Base-by-base conservation (phyloP, 2,797 vertebrate species). In the Taenioides sp. region DNA sequence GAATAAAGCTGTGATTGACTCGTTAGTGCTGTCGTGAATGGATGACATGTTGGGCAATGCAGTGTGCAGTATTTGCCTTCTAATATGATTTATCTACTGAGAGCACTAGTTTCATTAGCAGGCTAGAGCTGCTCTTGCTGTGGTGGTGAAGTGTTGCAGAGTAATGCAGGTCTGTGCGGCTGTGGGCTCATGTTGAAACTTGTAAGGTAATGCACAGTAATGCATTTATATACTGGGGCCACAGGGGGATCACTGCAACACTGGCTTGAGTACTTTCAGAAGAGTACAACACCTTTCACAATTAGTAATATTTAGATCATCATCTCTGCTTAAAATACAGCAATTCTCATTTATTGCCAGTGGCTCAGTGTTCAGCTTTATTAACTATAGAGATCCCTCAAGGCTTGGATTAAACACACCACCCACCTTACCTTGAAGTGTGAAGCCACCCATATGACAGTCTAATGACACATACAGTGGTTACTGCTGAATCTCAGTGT, bases 121-220 rank as follows among this genome's bases (percentile, higher is more conserved):
- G 14, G 17, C 27, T 34, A 0, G 28, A 61, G 43, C 14, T 61
- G 9, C 12, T 11, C 27, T 54, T 25, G 23, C 25, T 27, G 25
- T 50, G 22, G 67, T 14, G 59, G 14, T 65, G 49, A 61, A 43
- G 69, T 65, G 23, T 65, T 37, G 2, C 17, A 70, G 64, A 37
- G 37, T 74, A 61, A 61, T 69, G 34, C 55, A 72, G 7, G 75
- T 65, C 17, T 20, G 72, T 75, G 17, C 54, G 68, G 63, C 75
- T 68, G 63, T n/a, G 65, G 31, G n/a, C 54, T 65, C 86, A 20
- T 87, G 84, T 88, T 17, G 34, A 78, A 87, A 73, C 84, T 61
- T 75, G 87, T 72, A 18, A 50, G 64, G 73, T 27, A 65, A 78
- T 65, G 70, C 77, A 54, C 67, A 54, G 47, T 57, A 49, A 69